Percentiles rank a stretch among this genome's conserved stretches.
Evolutionary conservation across 2,113 vertebrate species (phyloP).

Genomic region (Phocoena sinus): DNA sequence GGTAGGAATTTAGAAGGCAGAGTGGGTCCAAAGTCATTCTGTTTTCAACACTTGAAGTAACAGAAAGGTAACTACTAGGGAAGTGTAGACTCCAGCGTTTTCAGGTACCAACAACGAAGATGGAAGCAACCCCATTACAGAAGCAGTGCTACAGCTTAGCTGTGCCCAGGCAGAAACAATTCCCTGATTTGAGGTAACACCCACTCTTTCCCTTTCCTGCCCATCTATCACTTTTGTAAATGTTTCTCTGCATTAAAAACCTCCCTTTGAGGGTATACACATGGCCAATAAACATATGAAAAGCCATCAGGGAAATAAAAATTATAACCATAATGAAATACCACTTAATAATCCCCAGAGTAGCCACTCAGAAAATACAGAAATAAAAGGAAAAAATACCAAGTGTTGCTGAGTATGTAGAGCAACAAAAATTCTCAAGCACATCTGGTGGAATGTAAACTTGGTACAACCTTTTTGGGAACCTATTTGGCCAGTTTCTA

Average conservation of each 20-base stretch:
- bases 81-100: not conserved
- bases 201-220: not conserved
- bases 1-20: not conserved
- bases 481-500: not conserved
- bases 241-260: not conserved
- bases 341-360: not conserved
- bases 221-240: not conserved
- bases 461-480: not conserved
- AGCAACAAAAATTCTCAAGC: not conserved
- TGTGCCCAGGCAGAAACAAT: not conserved
- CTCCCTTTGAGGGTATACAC: not conserved
- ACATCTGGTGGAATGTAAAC: not conserved
- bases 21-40: not conserved
- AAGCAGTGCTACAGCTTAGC: not conserved
- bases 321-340: not conserved
- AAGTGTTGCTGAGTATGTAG: not conserved
- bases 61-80: not conserved
- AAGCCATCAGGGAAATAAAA: not conserved
- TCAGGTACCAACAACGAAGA: not conserved
- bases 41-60: not conserved
- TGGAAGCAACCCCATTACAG: not conserved
- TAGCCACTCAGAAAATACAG: not conserved
- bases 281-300: not conserved
- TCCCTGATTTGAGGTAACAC: fast-evolving
- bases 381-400: not conserved